A percentile compares a stretch with the other conserved stretches of the same genome.
These are phyloP conservation scores for Eurystomus gularis DNA, from an alignment of 2,113 vertebrate species.

Conservation along the genomic window DNA sequence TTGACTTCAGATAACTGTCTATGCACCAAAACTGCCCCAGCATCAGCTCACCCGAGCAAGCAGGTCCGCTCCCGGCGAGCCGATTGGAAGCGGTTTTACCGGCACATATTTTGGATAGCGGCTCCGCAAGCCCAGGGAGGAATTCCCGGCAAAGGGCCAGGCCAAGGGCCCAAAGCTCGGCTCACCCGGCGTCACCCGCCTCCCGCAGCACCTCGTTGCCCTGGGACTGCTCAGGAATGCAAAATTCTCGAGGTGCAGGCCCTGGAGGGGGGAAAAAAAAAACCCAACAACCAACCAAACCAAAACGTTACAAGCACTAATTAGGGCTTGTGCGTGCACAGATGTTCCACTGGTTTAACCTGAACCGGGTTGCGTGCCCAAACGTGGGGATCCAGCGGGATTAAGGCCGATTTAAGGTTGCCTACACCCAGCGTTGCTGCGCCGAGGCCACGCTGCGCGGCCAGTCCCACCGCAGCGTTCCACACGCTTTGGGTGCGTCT, in stretches of 20 bases:
- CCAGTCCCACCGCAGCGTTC: fast-evolving
- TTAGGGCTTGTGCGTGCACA: not conserved
- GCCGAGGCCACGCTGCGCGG: not conserved
- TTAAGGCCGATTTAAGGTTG: not conserved
- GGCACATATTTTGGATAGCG: not conserved
- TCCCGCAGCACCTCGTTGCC: not conserved
- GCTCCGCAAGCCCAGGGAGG: fast-evolving
- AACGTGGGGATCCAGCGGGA: not conserved
- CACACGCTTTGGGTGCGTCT: fast-evolving
- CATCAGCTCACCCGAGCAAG: fast-evolving
- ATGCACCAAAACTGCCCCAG: fast-evolving
- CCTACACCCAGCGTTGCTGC: not conserved
- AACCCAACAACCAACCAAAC: no score
- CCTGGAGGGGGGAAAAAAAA: not conserved
- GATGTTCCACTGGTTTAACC: conserved; percentile 44
- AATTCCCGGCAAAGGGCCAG: not conserved
- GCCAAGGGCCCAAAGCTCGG: not conserved
- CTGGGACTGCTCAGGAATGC: not conserved
- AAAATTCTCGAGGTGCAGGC: not conserved
- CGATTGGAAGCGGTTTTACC: not conserved
- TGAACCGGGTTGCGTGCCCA: not conserved
- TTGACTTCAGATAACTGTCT: not conserved
- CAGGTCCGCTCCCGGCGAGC: fast-evolving
- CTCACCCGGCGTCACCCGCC: not conserved
- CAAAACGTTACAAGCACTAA: not conserved